phyloP scores from a whole-genome alignment of 2,888 invertebrate species.

The Erebia aethiops region DNA sequence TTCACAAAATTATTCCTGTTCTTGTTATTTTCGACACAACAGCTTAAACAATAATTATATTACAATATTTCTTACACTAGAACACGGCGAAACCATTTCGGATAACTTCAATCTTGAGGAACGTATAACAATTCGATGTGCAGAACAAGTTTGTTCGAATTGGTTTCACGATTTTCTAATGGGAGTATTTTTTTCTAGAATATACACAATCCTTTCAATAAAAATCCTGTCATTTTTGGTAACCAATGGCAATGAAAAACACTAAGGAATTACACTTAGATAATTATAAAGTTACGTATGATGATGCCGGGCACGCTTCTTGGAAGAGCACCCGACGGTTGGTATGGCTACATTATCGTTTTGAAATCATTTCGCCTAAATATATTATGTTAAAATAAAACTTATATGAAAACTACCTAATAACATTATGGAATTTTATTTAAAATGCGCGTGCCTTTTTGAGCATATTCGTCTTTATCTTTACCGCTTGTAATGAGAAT shows the following conservation, averaged over 20 bases:
- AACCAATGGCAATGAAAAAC: slow-evolving; percentile 81
- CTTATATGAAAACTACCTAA: slow-evolving; percentile 7
- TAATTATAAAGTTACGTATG: slow-evolving; percentile 75
- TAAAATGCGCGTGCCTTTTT: slow-evolving; percentile 4
- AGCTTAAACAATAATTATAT: slow-evolving; percentile 81
- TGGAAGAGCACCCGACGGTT: slow-evolving; percentile 61
- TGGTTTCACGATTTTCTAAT: slow-evolving; percentile 69
- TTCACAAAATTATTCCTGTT: slow-evolving; percentile 83
- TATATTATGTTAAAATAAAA: neutral
- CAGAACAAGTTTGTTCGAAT: slow-evolving; percentile 65
- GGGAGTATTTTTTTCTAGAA: slow-evolving; percentile 75
- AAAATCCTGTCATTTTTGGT: slow-evolving; percentile 83
- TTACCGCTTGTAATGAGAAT: neutral
- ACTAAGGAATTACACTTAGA: slow-evolving; percentile 71
- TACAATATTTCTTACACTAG: slow-evolving; percentile 79
- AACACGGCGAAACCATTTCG: slow-evolving; percentile 71
- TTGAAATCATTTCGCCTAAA: neutral
- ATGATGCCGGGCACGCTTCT: slow-evolving; percentile 61
- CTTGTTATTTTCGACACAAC: slow-evolving; percentile 82
- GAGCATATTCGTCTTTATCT: slow-evolving; percentile 11
- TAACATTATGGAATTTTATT: too few species aligned
- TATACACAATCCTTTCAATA: slow-evolving; percentile 79
- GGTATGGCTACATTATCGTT: slow-evolving; percentile 21
- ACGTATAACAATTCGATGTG: slow-evolving; percentile 81
- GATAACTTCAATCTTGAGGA: slow-evolving; percentile 70